Evolutionary conservation across 2,113 vertebrate genomes (phyloP).

Genomic region (Centrocercus urophasianus): DNA sequence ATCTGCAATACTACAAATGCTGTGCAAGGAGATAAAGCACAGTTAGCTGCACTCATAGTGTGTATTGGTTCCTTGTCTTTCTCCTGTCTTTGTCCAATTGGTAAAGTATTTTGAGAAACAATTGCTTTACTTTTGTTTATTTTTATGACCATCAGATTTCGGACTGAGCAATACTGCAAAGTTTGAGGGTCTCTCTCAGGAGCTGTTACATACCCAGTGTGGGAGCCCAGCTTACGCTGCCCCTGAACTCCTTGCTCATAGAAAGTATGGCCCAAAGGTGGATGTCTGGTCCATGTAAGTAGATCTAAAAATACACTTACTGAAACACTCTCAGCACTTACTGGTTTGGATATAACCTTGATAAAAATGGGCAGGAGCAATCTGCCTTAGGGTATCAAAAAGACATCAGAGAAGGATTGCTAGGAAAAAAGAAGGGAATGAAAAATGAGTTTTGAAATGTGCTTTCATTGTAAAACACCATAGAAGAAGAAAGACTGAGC

Average conservation of each 20-base stretch:
- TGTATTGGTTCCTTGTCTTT: neutral
- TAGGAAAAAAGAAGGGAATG: neutral
- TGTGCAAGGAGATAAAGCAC: neutral
- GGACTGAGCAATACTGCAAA: constrained; percentile 87
- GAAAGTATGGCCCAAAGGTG: constrained; percentile 88
- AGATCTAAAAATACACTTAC: constrained; percentile 22
- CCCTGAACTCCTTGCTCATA: constrained; percentile 86
- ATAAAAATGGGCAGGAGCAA: neutral
- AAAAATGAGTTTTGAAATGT: neutral
- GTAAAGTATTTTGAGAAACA: neutral
- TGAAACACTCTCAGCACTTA: neutral
- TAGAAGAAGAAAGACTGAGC: neutral
- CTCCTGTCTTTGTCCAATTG: neutral
- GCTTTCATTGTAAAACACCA: neutral
- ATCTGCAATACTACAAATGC: neutral
- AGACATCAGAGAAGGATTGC: neutral
- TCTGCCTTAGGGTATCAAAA: neutral
- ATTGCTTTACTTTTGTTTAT: neutral
- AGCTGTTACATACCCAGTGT: constrained; percentile 85
- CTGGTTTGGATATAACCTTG: neutral
- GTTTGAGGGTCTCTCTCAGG: constrained; percentile 80
- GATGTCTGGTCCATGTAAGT: constrained; percentile 89
- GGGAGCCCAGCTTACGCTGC: constrained; percentile 87
- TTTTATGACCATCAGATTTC: constrained; percentile 80
- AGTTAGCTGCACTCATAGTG: neutral